Percentiles rank a stretch among this genome's conserved stretches.
phyloP scores from a whole-genome alignment of 2,797 vertebrate species.

The Poecile montanus region DNA sequence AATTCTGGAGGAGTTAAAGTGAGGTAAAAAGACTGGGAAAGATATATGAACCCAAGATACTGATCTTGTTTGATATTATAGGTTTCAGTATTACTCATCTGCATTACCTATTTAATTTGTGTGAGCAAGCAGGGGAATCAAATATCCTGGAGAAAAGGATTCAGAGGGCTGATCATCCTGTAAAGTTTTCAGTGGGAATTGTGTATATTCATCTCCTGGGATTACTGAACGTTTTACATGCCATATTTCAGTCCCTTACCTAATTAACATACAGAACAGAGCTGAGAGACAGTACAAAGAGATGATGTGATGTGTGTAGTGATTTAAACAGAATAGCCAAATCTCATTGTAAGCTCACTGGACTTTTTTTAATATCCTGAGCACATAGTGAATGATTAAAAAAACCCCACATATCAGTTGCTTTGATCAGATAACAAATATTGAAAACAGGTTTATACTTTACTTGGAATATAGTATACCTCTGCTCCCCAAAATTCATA shows the following conservation, averaged over 20 bases:
- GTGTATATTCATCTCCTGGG: not conserved
- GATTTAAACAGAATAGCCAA: conserved; percentile 9
- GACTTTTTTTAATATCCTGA: conserved; percentile 30
- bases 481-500: not conserved
- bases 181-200: conserved; percentile 1
- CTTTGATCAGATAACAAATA: not conserved
- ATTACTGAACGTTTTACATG: conserved; percentile 3
- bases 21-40: not conserved
- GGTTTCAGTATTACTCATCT: not conserved
- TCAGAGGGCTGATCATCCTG: conserved; percentile 1
- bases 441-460: not conserved
- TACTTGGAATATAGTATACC: not conserved
- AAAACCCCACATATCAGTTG: rapidly evolving
- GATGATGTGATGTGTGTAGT: not conserved
- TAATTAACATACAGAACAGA: conserved; percentile 28
- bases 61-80: not conserved
- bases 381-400: not conserved
- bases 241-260: not conserved
- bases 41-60: not conserved
- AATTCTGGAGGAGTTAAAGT: not conserved
- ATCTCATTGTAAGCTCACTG: conserved; percentile 11
- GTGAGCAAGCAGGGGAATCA: not conserved
- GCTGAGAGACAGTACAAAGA: not conserved
- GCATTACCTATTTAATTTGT: not conserved
- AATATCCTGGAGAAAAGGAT: conserved; percentile 37